Evolutionary conservation across 2,888 invertebrate species (phyloP).

Genomic region (Campaea margaritaria): DNA sequence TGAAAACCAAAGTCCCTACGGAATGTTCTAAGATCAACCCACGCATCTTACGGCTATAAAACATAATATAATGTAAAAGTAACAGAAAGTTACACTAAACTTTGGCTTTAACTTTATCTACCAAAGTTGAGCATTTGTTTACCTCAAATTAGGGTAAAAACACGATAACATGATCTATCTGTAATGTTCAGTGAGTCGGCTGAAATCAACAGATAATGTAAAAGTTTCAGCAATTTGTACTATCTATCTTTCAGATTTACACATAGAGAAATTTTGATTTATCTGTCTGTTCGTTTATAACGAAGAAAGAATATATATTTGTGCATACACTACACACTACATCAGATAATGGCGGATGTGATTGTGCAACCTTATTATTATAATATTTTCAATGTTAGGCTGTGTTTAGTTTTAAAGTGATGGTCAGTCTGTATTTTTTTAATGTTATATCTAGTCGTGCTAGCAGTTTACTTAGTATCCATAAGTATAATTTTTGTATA

Average conservation of each 20-base stretch:
- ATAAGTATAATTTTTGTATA: too few relatives aligned
- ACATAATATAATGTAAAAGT: background rate
- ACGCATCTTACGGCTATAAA: too few relatives aligned
- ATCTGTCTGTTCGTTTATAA: background rate
- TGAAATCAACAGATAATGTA: constrained; percentile 23
- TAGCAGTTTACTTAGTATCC: too few relatives aligned
- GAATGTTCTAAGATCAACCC: too few relatives aligned
- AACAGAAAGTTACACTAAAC: background rate
- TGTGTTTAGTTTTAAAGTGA: too few relatives aligned
- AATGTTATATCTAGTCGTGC: too few relatives aligned
- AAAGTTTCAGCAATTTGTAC: constrained; percentile 23
- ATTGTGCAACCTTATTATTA: too few relatives aligned
- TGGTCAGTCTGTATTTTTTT: too few relatives aligned
- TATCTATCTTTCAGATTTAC: constrained; percentile 12
- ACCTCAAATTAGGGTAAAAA: constrained; percentile 4
- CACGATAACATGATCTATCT: constrained; percentile 14
- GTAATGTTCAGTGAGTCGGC: constrained; percentile 32
- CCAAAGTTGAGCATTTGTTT: constrained; percentile 6
- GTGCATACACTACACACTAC: too few relatives aligned
- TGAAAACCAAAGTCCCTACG: background rate
- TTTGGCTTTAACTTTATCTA: constrained; percentile 1
- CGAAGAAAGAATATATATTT: too few relatives aligned
- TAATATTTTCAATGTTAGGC: too few relatives aligned
- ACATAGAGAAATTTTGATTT: background rate
- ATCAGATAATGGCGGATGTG: too few relatives aligned